phyloP scores from a whole-genome alignment of 1,140 invertebrate species.

The Hycleus cichorii region DNA sequence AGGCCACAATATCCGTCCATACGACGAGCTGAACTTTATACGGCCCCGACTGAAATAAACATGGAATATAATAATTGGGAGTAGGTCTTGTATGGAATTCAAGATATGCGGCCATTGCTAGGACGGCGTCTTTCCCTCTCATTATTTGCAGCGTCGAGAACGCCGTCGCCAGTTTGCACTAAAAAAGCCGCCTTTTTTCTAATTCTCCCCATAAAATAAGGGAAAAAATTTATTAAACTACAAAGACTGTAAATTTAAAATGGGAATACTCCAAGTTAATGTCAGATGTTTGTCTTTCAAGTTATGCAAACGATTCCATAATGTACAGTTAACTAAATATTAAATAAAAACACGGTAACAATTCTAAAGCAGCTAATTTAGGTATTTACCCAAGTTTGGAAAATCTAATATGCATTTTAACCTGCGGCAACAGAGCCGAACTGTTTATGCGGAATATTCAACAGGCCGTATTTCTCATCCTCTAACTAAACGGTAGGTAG shows the following conservation, averaged over 20 bases:
- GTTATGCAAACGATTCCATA: no score
- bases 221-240: no score
- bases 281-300: no score
- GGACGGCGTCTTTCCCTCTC: constrained; percentile 13
- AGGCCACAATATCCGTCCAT: constrained; percentile 30
- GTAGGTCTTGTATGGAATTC: constrained; percentile 25
- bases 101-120: constrained; percentile 27
- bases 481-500: neutral
- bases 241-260: no score
- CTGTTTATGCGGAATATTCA: constrained; percentile 29
- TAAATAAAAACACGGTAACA: constrained; percentile 18
- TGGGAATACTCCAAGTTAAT: no score
- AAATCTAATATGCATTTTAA: constrained; percentile 33
- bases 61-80: constrained; percentile 33
- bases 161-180: no score
- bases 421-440: constrained; percentile 24
- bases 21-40: constrained; percentile 25
- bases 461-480: constrained; percentile 11
- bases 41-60: constrained; percentile 29
- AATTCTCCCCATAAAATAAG: no score
- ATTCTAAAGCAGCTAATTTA: constrained; percentile 18
- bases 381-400: constrained; percentile 28
- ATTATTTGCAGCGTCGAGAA: constrained; percentile 9
- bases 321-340: neutral
- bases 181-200: no score